Evolutionary conservation across 2,888 invertebrate species (phyloP).

Genomic region (Scaptomyza reducta): DNA sequence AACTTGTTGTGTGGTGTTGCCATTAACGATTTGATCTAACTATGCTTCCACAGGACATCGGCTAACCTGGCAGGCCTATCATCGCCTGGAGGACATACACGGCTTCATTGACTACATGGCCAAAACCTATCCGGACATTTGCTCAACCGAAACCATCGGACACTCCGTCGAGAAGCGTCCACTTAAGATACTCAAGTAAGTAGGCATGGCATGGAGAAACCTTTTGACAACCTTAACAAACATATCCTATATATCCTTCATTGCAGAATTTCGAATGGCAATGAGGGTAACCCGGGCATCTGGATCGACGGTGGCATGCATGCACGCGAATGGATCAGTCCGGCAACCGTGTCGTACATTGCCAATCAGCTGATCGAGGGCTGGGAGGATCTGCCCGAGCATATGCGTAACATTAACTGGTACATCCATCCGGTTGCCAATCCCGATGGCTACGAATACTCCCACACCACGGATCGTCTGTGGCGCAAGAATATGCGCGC

Average conservation of each 20-base stretch:
- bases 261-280: conserved; percentile 88
- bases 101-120: conserved; percentile 90
- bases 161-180: conserved; percentile 89
- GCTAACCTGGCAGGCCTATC: conserved; percentile 92
- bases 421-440: conserved; percentile 91
- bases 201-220: conserved; percentile 2
- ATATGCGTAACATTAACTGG: conserved; percentile 92
- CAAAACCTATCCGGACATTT: conserved; percentile 89
- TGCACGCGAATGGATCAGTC: conserved; percentile 95
- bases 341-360: conserved; percentile 91
- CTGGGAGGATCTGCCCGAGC: conserved; percentile 87
- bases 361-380: conserved; percentile 89
- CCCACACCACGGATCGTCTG: conserved; percentile 91
- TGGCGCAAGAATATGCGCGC: conserved; percentile 91
- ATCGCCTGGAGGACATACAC: conserved; percentile 88
- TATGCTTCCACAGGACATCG: conserved; percentile 80
- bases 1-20: conserved; percentile 46
- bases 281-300: conserved; percentile 86
- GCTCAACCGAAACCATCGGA: conserved; percentile 90
- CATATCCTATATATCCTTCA: not conserved
- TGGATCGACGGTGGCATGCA: conserved; percentile 93
- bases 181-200: conserved; percentile 87
- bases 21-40: conserved; percentile 5
- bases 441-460: conserved; percentile 95
- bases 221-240: not conserved